Evolutionary conservation across 2,113 vertebrate species (phyloP).

Genomic region (Potamarius usumacintae): DNA sequence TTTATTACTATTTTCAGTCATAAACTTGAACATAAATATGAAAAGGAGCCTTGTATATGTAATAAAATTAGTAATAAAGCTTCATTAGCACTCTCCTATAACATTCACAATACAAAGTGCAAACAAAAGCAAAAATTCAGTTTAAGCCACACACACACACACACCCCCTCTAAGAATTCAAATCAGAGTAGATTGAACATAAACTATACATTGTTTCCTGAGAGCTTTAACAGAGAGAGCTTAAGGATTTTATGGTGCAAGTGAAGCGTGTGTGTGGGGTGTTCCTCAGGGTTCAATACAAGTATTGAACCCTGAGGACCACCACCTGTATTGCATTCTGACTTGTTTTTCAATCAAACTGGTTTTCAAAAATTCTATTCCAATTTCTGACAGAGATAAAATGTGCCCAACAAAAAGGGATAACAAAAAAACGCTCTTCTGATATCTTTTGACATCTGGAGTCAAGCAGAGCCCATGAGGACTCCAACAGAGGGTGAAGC

Average conservation of each 20-base stretch:
- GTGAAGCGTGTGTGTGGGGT: constrained; percentile 55
- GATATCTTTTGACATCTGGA: background rate
- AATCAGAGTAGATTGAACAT: background rate
- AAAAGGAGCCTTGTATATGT: background rate
- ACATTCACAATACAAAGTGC: background rate
- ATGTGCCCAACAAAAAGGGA: too few relatives aligned
- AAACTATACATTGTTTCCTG: constrained; percentile 3
- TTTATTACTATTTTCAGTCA: background rate
- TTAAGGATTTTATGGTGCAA: background rate
- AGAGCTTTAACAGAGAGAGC: background rate
- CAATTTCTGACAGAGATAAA: background rate
- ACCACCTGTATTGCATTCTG: too few relatives aligned
- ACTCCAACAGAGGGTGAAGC: constrained; percentile 74
- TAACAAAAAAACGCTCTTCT: background rate
- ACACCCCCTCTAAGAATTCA: background rate
- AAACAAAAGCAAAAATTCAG: background rate
- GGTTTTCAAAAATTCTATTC: background rate
- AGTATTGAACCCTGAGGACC: constrained; percentile 20
- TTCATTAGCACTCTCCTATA: background rate
- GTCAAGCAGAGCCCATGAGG: constrained; percentile 77
- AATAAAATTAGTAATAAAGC: background rate
- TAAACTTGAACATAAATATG: background rate
- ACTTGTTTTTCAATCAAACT: too few relatives aligned
- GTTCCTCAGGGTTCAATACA: constrained; percentile 61
- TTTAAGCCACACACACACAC: background rate